phyloP scores from a whole-genome alignment of 2,113 vertebrate species.

The Thermophis baileyi region DNA sequence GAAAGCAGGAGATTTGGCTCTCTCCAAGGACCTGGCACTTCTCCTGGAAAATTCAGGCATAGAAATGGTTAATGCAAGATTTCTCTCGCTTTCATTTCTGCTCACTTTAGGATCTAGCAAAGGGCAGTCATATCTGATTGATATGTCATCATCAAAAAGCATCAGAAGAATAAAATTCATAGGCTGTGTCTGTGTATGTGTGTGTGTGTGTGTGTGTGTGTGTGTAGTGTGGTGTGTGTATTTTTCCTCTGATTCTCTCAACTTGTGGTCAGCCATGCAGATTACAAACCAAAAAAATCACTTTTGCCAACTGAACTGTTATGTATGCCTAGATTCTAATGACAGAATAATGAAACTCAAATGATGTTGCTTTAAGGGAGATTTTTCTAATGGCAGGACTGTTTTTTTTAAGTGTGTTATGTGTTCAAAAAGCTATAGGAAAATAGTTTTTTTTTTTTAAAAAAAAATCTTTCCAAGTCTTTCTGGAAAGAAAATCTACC shows the following conservation, averaged over 20 bases:
- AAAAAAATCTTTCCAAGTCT: slow-evolving; percentile 64
- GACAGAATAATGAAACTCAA: slow-evolving; percentile 56
- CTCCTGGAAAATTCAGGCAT: neutral
- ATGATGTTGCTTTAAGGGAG: slow-evolving; percentile 26
- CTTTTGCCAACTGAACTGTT: slow-evolving; percentile 46
- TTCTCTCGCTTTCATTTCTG: neutral
- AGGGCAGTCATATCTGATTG: neutral
- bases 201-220: neutral
- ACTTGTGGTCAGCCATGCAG: neutral
- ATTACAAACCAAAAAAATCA: neutral
- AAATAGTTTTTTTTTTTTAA: slow-evolving; percentile 64
- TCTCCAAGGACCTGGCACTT: neutral
- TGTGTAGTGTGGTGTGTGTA: neutral
- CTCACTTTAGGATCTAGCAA: neutral
- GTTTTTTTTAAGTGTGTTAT: slow-evolving; percentile 47
- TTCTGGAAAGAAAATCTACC: slow-evolving; percentile 71
- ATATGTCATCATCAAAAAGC: neutral
- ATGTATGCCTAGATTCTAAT: slow-evolving; percentile 51
- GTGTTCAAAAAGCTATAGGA: slow-evolving; percentile 50
- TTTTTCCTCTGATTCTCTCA: neutral
- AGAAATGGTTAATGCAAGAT: neutral
- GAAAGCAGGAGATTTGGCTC: neutral
- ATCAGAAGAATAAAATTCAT: neutral
- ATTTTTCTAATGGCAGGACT: slow-evolving; percentile 35
- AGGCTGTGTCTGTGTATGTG: neutral